A percentile compares a stretch with the other conserved stretches of the same genome.
phyloP scores from a whole-genome alignment of 2,797 vertebrate species.

The Coreius guichenoti region DNA sequence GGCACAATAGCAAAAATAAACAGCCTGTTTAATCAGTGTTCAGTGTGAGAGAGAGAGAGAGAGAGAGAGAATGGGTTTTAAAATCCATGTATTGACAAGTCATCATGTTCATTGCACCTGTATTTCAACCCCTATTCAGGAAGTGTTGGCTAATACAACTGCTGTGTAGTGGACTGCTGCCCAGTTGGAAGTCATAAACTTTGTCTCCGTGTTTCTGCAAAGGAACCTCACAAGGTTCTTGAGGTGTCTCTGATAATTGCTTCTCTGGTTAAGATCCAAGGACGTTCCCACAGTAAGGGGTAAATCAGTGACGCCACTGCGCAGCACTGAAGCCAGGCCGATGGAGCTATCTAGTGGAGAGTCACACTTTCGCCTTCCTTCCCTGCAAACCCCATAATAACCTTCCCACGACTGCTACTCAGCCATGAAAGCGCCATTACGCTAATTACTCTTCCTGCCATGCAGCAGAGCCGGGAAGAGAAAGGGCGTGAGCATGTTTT shows the following conservation, averaged over 20 bases:
- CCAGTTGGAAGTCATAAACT: background rate
- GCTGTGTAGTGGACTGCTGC: background rate
- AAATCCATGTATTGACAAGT: background rate
- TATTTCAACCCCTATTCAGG: background rate
- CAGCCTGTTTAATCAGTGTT: background rate
- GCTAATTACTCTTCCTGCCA: conserved; percentile 57
- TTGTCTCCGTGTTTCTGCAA: background rate
- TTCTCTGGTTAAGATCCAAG: conserved; percentile 49
- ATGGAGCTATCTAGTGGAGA: background rate
- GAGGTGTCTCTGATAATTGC: conserved; percentile 25
- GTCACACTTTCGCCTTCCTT: conserved; percentile 7
- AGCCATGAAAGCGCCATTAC: conserved; percentile 56
- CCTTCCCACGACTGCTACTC: conserved; percentile 35
- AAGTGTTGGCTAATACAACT: background rate
- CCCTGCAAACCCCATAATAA: background rate
- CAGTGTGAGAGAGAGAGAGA: background rate
- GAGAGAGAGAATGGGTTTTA: background rate
- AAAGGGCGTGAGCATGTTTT: background rate
- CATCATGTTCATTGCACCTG: background rate
- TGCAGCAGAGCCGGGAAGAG: conserved; percentile 42
- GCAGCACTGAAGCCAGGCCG: conserved; percentile 22
- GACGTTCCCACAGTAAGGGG: conserved; percentile 42
- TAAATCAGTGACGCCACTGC: conserved; percentile 18
- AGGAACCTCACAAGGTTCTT: background rate
- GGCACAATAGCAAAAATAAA: background rate